Evolutionary conservation across 2,888 invertebrate species (phyloP).

Genomic region (Parnassius apollo): DNA sequence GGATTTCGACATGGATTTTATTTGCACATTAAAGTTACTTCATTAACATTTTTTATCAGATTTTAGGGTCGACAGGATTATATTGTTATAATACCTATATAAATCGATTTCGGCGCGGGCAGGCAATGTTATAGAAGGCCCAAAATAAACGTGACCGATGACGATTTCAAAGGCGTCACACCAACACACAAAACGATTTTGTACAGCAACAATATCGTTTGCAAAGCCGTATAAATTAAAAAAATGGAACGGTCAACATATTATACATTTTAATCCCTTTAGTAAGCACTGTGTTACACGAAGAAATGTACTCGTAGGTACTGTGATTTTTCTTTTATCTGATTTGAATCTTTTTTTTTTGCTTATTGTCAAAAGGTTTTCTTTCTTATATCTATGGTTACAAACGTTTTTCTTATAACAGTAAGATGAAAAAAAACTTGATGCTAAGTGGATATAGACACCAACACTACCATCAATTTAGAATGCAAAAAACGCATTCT

Average conservation of each 20-base stretch:
- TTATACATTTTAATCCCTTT: conserved; percentile 12
- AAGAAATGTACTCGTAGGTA: conserved; percentile 6
- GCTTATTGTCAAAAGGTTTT: too few relatives aligned
- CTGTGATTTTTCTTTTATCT: too few relatives aligned
- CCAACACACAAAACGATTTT: conserved; percentile 41
- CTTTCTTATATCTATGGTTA: too few relatives aligned
- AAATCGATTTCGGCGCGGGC: conserved; percentile 34
- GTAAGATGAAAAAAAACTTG: too few relatives aligned
- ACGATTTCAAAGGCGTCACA: conserved; percentile 64
- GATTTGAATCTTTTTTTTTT: too few relatives aligned
- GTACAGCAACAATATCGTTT: conserved; percentile 30
- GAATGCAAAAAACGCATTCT: too few relatives aligned
- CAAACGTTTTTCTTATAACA: too few relatives aligned
- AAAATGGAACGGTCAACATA: conserved; percentile 42
- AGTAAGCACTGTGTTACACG: conserved; percentile 3
- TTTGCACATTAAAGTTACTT: neutral
- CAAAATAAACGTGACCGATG: conserved; percentile 68
- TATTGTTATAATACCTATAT: conserved; percentile 14
- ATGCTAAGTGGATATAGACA: too few relatives aligned
- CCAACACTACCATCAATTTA: too few relatives aligned
- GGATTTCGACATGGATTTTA: neutral
- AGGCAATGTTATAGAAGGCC: conserved; percentile 46
- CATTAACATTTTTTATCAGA: neutral
- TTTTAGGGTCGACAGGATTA: neutral
- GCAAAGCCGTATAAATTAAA: conserved; percentile 46